These are phyloP conservation scores for Pseudomyrmex flavicornis DNA, from an alignment of 1,140 invertebrate species.

Conservation along the genomic window DNA sequence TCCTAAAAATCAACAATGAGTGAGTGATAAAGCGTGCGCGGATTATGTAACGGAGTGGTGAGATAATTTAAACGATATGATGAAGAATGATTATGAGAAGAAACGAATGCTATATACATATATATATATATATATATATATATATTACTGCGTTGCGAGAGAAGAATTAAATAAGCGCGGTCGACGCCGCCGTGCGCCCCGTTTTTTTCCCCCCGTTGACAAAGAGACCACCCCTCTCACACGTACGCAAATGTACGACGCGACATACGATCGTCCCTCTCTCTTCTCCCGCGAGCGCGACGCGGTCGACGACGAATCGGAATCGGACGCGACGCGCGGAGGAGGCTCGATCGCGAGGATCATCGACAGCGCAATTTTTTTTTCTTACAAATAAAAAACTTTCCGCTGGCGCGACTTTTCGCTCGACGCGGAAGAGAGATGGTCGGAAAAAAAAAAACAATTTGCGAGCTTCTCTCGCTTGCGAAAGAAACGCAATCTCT, in stretches of 20 bases:
- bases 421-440: constrained; percentile 36
- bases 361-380: constrained; percentile 55
- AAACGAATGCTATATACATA: constrained; percentile 58
- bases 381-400: constrained; percentile 4
- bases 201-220: constrained; percentile 40
- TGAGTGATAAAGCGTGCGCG: constrained; percentile 83
- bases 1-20: constrained; percentile 85
- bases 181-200: constrained; percentile 23
- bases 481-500: too few species aligned
- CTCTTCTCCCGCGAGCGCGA: constrained; percentile 5
- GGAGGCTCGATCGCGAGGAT: not conserved
- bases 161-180: constrained; percentile 38
- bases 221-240: not conserved
- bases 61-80: constrained; percentile 28
- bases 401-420: constrained; percentile 7
- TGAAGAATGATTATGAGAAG: constrained; percentile 36
- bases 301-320: constrained; percentile 1
- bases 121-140: constrained; percentile 65
- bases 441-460: not conserved
- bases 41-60: constrained; percentile 78
- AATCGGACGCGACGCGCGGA: not conserved
- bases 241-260: not conserved
- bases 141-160: constrained; percentile 76
- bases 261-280: not conserved
- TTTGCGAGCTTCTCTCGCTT: constrained; percentile 14